Base-by-base conservation (phyloP, 2,888 invertebrate genomes). In the Penaeus monodon region DNA sequence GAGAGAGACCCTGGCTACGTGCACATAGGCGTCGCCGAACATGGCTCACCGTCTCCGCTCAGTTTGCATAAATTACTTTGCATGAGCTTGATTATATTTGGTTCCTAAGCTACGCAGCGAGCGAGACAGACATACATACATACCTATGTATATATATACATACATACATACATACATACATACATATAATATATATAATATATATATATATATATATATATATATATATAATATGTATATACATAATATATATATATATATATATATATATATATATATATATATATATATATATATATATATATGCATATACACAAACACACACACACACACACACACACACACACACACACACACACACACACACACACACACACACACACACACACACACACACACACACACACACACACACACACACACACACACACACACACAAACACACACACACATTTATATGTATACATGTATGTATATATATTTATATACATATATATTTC, bases 321-420 rank as follows among this genome's bases (percentile, higher is more conserved):
- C 68, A 20, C 68, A 68, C 68, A 68, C 68, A 68, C 68, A 68
- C 68, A 57, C 57, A 17, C 17, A 44, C 10, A 44, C 10, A 44
- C 10, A 44, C 14, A 70, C 24, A 70, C 14, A 70, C 2, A n/a
- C 14, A 70, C 14, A 70, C 14, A 70, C 24, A 70, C 14, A 70
- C 14, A 70, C 14, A 70, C 24, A 70, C 14, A 70, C 14, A 70
- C 24, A 70, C 2, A n/a, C 24, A 70, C 14, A 70, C 14, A 70
- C 14, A 70, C 24, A 24, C 14, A 70, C 14, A 70, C 14, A 68
- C 17, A 14, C 17, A 68, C 68, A 68, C 68, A 68, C 68, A 68
- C 68, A 68, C 68, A 68, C 68, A 68, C 68, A 68, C 68, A 20
- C 68, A 68, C 68, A 68, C 68, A 68, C 68, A 68, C 68, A 68